Evolutionary conservation across 1,140 invertebrate genomes (phyloP).

Genomic region (Ditylenchus dipsaci): DNA sequence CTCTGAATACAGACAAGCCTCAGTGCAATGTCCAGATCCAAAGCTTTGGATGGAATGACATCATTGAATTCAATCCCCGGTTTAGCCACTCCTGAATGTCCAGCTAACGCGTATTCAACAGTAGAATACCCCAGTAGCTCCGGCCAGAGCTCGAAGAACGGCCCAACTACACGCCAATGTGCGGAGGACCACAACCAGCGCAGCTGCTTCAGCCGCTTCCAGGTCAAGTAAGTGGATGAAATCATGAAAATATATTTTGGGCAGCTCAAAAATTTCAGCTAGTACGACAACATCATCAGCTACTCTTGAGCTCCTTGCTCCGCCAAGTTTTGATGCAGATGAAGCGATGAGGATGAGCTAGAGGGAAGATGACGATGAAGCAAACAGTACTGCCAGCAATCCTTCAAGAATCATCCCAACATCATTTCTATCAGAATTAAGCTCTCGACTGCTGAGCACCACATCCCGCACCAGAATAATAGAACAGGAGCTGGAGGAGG

Average conservation of each 20-base stretch:
- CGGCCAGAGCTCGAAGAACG: background rate
- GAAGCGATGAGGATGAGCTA: background rate
- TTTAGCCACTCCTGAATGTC: background rate
- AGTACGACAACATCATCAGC: background rate
- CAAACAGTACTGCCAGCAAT: background rate
- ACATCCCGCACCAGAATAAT: background rate
- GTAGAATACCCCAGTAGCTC: background rate
- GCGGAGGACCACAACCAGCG: background rate
- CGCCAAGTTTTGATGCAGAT: background rate
- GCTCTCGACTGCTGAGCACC: background rate
- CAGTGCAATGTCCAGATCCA: conserved; percentile 1
- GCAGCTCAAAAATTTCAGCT: background rate
- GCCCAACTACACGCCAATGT: background rate
- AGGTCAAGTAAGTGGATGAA: background rate
- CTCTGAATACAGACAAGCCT: conserved; percentile 6
- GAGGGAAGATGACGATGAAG: background rate
- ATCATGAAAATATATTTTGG: background rate
- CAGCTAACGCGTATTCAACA: background rate
- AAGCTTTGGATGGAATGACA: conserved; percentile 1
- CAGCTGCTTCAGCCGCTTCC: background rate
- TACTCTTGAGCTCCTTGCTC: background rate
- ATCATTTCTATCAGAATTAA: background rate
- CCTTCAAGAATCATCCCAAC: background rate
- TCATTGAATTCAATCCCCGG: background rate
- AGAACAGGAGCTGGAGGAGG: background rate